Base-by-base conservation (phyloP, 2,888 invertebrate species). In the Diadegma fenestrale region DNA sequence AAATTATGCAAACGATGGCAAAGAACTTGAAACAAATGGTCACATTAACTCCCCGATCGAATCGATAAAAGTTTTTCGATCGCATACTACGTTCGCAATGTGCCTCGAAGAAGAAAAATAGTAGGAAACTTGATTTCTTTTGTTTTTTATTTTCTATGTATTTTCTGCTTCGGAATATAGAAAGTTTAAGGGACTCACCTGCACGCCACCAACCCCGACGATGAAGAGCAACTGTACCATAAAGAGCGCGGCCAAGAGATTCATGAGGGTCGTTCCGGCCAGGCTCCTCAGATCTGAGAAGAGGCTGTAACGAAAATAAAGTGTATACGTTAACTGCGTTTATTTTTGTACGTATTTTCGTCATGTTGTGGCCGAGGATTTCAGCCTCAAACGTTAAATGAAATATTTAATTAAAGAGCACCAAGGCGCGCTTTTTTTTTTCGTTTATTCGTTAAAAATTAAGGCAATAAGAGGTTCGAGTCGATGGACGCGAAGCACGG, bases 141-240 rank as follows among this genome's bases (percentile, higher is more conserved):
- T n/a, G 43, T 2, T 0, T 45, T 69, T 17, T 69, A 8, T 5
- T 64, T 64, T 26, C 0, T 30, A 45, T 17, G 30, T n/a, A 5
- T 64, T 64, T 26, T 17, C 26, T 5, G 3, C 0, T 43, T n/a
- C n/a, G n/a, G n/a, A n/a, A n/a, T n/a, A 66, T 80, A 71, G 68
- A n/a, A 37, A 69, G 19, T 63, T 66, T 7, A 22, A 14, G 1
- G 0, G 54, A 80, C 94, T 95, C 94, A 96, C 96, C 94, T 95
- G 95, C 87, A 96, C 95, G 64, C 96, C 96, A 37, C 96, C 96
- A 43, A 96, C 96, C 58, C 96, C 96, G 61, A 96, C 95, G 87
- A 96, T 96, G 93, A 96, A 96, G 79, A 96, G 94, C 82, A 96
- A 94, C 92, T 96, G 96, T 63, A 95, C 95, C 95, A 96, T 95